Evolutionary conservation across 2,888 invertebrate genomes (phyloP), one percentile per base, ranked within the genome.

Genomic region (Eupithecia centaureata): DNA sequence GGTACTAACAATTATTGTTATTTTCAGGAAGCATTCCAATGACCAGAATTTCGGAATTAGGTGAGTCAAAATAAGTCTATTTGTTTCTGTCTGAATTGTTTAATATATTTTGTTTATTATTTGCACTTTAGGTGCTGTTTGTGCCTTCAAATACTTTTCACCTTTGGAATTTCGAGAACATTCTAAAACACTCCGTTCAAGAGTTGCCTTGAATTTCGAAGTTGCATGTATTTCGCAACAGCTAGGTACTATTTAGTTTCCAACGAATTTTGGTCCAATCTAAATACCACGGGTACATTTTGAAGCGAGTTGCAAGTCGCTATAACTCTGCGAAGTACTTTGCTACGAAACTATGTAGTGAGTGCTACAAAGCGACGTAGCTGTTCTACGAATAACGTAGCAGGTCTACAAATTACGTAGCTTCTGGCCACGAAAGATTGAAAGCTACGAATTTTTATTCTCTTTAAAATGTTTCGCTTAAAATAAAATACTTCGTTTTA

Each of bases 41-140:
- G 88, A 94, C 93, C 89, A 91, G 94, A 91, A 94, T 93, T 92
- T 94, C 92, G 90, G 94, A 93, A 87, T 91, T 94, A 89, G 94
- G 94, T 94, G 76, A 87, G 87, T 81, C 54, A 5, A 60, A 52
- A 47, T 25, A 30, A 42, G 5, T 30, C 27, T 18, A 15, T 10
- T 35, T 13, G 18, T 18, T 5, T 12, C 32, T 15, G n/a, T 10
- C 8, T 28, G 2, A 27, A 27, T 2, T 28, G 10, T 27, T 8
- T 15, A 56, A 18, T n/a, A 8, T 30, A n/a, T 56, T 13, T 10
- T 25, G 15, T 27, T 52, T 3, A 27, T 27, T n/a, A 52, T 51
- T 2, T 42, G 15, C n/a, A 35, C 35, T 35, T n/a, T n/a, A n/a
- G n/a, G n/a, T n/a, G n/a, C n/a, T n/a, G n/a, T n/a, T n/a, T n/a